phyloP scores from a whole-genome alignment of 2,113 vertebrate species.

The Colistium nudipinnis region DNA sequence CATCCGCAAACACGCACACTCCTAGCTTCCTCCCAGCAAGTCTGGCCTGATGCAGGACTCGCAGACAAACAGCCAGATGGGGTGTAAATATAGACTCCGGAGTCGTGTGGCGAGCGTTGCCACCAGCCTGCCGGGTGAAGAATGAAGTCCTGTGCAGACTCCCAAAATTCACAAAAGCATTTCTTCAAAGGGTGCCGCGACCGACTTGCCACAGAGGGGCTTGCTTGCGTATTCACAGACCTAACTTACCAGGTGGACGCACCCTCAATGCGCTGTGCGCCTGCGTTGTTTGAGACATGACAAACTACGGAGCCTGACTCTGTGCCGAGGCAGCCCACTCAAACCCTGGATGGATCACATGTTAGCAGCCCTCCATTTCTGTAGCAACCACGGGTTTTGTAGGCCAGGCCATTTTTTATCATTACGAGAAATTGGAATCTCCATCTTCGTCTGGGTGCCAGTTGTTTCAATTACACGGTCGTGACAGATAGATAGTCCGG shows the following conservation, averaged over 20 bases:
- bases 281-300: conserved; percentile 23
- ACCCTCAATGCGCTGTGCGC: conserved; percentile 7
- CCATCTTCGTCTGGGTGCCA: conserved; percentile 40
- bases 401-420: conserved; percentile 53
- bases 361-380: conserved; percentile 68
- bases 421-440: conserved; percentile 62
- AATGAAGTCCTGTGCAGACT: conserved; percentile 80
- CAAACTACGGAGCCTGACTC: conserved; percentile 27
- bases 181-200: conserved; percentile 80
- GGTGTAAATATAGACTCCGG: conserved; percentile 81
- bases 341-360: conserved; percentile 58
- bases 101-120: conserved; percentile 80
- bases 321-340: conserved; percentile 33
- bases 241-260: conserved; percentile 24
- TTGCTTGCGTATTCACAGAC: conserved; percentile 30
- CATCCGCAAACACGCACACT: conserved; percentile 1
- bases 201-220: conserved; percentile 60
- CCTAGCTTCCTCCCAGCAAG: conserved; percentile 8
- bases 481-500: conserved; percentile 68
- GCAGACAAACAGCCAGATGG: conserved; percentile 84
- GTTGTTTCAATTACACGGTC: conserved; percentile 70
- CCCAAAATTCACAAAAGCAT: conserved; percentile 63
- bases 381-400: conserved; percentile 65
- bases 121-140: conserved; percentile 81
- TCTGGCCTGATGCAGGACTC: conserved; percentile 68